phyloP scores from a whole-genome alignment of 2,888 invertebrate genomes.

The Gortyna flavago region DNA sequence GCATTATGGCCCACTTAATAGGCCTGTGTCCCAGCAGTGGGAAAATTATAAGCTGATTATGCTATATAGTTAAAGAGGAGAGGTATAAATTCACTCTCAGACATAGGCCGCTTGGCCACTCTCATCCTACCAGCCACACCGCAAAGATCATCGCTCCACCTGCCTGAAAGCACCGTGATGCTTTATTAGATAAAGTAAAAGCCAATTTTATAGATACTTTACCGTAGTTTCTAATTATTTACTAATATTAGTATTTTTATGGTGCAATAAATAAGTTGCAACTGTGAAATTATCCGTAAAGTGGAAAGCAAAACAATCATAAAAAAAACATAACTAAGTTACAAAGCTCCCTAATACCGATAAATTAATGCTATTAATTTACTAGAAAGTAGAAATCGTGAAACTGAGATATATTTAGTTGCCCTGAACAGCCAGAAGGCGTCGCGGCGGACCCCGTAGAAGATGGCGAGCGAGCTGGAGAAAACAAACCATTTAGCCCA shows the following conservation, averaged over 20 bases:
- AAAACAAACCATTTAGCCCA: too few relatives aligned
- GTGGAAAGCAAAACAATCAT: slow-evolving; percentile 3
- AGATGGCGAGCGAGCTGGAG: too few relatives aligned
- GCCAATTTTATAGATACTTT: neutral
- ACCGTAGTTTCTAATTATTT: neutral
- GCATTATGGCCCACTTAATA: too few relatives aligned
- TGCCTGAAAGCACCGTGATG: neutral
- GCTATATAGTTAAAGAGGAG: too few relatives aligned
- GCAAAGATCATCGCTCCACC: too few relatives aligned
- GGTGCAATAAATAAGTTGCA: neutral
- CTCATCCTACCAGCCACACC: neutral
- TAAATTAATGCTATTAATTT: neutral
- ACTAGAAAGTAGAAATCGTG: slow-evolving; percentile 6
- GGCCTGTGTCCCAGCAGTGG: too few relatives aligned
- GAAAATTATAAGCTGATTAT: too few relatives aligned
- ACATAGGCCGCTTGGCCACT: too few relatives aligned
- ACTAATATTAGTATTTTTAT: slow-evolving; percentile 15
- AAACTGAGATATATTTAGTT: neutral
- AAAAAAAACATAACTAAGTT: neutral
- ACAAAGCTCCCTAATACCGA: neutral
- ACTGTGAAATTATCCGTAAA: slow-evolving; percentile 2
- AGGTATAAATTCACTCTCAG: neutral
- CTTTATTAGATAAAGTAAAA: neutral
- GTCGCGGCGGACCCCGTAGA: too few relatives aligned
- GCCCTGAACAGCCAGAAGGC: too few relatives aligned